These are phyloP conservation scores for Lophotriccus pileatus DNA, from an alignment of 2,797 vertebrate species.

Conservation along the genomic window DNA sequence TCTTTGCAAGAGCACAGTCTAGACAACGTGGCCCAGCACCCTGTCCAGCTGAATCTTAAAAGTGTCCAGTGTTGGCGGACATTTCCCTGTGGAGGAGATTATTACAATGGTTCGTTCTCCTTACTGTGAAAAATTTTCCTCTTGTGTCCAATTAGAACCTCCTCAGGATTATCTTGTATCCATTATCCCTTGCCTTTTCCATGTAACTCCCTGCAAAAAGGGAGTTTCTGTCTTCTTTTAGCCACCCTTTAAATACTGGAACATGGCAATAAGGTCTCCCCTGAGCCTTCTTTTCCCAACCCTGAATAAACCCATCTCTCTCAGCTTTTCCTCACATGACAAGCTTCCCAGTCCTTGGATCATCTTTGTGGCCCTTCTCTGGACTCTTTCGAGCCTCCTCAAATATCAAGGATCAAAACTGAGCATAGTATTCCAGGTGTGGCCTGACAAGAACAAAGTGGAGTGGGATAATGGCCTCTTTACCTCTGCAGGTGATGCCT, in stretches of 20 bases:
- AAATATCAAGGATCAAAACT: background rate
- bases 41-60: background rate
- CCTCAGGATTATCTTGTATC: background rate
- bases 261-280: too few species aligned
- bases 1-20: background rate
- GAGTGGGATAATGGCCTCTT: background rate
- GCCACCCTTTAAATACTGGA: background rate
- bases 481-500: background rate
- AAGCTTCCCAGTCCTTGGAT: background rate
- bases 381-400: background rate
- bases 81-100: background rate
- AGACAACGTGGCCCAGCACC: background rate
- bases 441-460: background rate
- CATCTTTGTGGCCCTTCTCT: background rate
- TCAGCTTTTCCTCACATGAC: background rate
- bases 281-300: background rate
- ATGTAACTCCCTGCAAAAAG: background rate
- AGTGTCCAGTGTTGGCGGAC: background rate
- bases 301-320: background rate
- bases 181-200: background rate
- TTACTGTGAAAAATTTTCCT: background rate
- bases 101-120: background rate
- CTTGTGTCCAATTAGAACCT: background rate
- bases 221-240: background rate
- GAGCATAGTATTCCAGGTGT: too few species aligned